phyloP scores from a whole-genome alignment of 2,888 invertebrate species.

The Zelleria hepariella region DNA sequence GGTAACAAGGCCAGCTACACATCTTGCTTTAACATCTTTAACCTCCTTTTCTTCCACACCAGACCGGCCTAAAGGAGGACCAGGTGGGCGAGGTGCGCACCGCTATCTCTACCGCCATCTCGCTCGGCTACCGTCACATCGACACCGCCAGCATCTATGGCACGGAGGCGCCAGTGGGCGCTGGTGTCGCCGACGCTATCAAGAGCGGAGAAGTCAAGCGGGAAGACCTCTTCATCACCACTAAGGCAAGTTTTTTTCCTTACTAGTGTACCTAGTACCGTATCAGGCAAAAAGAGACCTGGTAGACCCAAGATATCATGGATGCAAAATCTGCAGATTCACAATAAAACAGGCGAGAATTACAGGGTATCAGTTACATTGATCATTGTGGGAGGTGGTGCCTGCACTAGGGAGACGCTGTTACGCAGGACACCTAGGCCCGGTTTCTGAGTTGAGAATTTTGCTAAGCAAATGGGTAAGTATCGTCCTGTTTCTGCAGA shows the following conservation, averaged over 20 bases:
- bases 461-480: no score
- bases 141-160: slow-evolving; percentile 81
- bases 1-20: not conserved
- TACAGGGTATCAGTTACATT: no score
- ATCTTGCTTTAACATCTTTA: not conserved
- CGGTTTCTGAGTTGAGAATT: no score
- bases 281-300: no score
- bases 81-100: slow-evolving; percentile 25
- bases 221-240: slow-evolving; percentile 79
- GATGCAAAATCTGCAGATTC: no score
- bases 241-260: slow-evolving; percentile 66
- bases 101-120: slow-evolving; percentile 64
- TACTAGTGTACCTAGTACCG: no score
- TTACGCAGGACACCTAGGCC: no score
- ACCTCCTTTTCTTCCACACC: not conserved
- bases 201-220: slow-evolving; percentile 70
- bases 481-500: no score
- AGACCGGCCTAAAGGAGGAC: not conserved
- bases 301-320: no score
- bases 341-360: no score
- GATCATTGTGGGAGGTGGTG: no score
- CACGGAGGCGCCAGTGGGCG: slow-evolving; percentile 80
- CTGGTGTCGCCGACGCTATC: slow-evolving; percentile 75
- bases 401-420: no score
- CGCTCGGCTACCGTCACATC: slow-evolving; percentile 80